These are phyloP conservation scores for Lagenorhynchus albirostris DNA, from an alignment of 2,113 vertebrate species.

Conservation along the genomic window DNA sequence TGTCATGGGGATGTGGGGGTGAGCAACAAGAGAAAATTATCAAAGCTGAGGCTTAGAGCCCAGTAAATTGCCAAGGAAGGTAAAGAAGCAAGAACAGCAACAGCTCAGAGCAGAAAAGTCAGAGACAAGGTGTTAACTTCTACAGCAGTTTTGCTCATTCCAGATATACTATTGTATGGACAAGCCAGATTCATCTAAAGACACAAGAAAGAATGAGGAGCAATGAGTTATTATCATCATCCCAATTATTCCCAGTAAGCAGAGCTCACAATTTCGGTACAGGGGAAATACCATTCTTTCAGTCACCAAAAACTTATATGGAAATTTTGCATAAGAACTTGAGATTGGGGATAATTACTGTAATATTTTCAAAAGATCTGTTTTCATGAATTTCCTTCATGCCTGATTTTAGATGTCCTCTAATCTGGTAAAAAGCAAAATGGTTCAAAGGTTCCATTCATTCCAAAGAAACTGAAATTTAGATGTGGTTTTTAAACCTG, in stretches of 20 bases:
- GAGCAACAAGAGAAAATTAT: not conserved
- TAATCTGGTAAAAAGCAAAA: not conserved
- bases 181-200: not conserved
- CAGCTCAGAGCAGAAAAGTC: not conserved
- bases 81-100: not conserved
- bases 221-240: not conserved
- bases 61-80: not conserved
- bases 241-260: not conserved
- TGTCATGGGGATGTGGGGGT: not conserved
- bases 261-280: not conserved
- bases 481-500: not conserved
- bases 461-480: slow-evolving; percentile 20
- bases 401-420: not conserved
- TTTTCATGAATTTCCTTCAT: not conserved
- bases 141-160: not conserved
- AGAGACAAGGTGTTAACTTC: not conserved
- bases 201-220: not conserved
- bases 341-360: not conserved
- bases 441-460: not conserved
- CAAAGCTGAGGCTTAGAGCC: not conserved
- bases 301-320: not conserved
- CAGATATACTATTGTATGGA: not conserved
- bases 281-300: not conserved
- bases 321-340: not conserved
- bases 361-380: not conserved